phyloP scores from a whole-genome alignment of 1,140 invertebrate species.

The Musca domestica region DNA sequence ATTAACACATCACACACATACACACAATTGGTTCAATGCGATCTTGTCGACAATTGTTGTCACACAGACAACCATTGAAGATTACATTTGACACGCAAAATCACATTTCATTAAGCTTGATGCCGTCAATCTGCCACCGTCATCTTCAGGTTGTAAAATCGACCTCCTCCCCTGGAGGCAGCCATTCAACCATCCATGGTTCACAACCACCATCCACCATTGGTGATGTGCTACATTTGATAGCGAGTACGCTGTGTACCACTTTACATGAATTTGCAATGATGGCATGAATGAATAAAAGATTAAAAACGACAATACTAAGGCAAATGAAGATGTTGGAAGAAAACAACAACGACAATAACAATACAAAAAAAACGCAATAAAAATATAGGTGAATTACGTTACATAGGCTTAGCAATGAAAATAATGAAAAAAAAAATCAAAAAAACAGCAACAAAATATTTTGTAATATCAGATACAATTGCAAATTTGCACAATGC shows the following conservation, averaged over 20 bases:
- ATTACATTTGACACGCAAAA: no score
- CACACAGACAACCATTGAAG: no score
- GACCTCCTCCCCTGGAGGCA: no score
- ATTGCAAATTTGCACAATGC: neutral
- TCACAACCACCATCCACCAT: no score
- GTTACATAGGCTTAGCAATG: neutral
- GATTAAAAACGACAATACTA: neutral
- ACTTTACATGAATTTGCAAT: constrained; percentile 2
- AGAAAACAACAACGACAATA: neutral
- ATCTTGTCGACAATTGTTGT: no score
- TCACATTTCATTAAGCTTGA: no score
- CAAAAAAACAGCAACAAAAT: neutral
- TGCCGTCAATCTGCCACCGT: no score
- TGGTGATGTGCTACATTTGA: constrained; percentile 6
- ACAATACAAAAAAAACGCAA: no score
- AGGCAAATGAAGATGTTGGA: neutral
- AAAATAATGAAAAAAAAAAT: neutral
- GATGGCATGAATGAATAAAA: neutral
- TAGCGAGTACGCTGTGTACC: neutral
- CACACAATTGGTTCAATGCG: no score
- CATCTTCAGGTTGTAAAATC: no score
- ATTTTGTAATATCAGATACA: neutral
- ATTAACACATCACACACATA: no score
- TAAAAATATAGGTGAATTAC: neutral
- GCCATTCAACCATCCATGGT: no score